These are phyloP conservation scores for Xylota segnis DNA, from an alignment of 2,888 invertebrate species.

Conservation along the genomic window DNA sequence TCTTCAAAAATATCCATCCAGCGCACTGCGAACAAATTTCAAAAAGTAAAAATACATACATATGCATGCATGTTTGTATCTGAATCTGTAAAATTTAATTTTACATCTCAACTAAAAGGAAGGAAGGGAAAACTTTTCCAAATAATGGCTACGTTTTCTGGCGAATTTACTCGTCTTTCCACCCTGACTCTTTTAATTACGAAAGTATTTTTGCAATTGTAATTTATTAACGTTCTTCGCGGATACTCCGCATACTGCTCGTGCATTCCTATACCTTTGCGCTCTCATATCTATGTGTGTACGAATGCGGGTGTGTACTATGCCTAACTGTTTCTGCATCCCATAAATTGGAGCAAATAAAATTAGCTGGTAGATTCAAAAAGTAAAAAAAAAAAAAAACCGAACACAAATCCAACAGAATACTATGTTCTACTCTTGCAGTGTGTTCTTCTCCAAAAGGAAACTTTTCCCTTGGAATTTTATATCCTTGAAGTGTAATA, in stretches of 20 bases:
- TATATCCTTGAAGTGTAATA: slow-evolving; percentile 69
- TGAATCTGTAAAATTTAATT: slow-evolving; percentile 34
- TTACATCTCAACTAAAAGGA: slow-evolving; percentile 27
- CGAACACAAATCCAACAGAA: slow-evolving; percentile 12
- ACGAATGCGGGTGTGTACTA: slow-evolving; percentile 7
- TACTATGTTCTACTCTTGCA: slow-evolving; percentile 30
- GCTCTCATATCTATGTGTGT: slow-evolving; percentile 3
- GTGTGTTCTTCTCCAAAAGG: slow-evolving; percentile 38
- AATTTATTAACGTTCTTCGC: slow-evolving; percentile 64
- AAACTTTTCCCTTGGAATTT: slow-evolving; percentile 64
- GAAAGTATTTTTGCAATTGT: slow-evolving; percentile 73
- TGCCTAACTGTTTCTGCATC: slow-evolving; percentile 52
- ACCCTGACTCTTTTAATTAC: slow-evolving; percentile 60
- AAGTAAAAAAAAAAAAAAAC: slow-evolving; percentile 1
- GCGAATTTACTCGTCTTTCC: slow-evolving; percentile 16
- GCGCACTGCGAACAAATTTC: too few species aligned
- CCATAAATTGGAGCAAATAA: slow-evolving; percentile 74
- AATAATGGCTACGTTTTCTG: slow-evolving; percentile 28
- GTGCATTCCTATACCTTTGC: background rate
- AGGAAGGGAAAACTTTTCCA: slow-evolving; percentile 24
- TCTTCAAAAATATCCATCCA: too few species aligned
- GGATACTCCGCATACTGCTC: slow-evolving; percentile 9
- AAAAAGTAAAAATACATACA: too few species aligned
- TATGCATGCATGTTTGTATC: slow-evolving; percentile 1
- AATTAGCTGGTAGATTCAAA: slow-evolving; percentile 65